Percentiles rank a stretch among this genome's conserved stretches.
phyloP scores from a whole-genome alignment of 2,797 vertebrate species.

The Ciconia nigra region DNA sequence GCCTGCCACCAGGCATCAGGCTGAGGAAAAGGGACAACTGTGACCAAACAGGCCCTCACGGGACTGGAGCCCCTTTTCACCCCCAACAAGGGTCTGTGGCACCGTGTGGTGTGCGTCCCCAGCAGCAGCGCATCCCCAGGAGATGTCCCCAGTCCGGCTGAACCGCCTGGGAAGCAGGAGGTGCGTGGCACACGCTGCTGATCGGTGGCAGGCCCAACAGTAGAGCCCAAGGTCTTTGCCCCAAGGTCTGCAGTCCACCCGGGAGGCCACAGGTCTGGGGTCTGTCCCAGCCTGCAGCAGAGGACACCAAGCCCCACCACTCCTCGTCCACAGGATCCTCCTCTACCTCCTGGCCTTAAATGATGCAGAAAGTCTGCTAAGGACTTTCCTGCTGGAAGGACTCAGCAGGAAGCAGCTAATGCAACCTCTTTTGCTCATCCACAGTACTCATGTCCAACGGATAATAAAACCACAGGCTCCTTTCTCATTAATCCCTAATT shows the following conservation, averaged over 20 bases:
- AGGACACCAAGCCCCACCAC: background rate
- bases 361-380: background rate
- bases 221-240: background rate
- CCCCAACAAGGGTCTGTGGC: background rate
- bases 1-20: background rate
- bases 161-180: background rate
- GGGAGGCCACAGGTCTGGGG: background rate
- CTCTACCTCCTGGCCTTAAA: background rate
- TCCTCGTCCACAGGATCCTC: background rate
- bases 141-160: background rate
- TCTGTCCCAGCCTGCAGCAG: background rate
- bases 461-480: conserved; percentile 44
- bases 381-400: background rate
- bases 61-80: background rate
- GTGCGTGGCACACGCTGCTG: accelerated
- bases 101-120: background rate
- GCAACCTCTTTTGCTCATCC: conserved; percentile 13
- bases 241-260: background rate
- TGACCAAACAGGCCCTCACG: too few relatives aligned
- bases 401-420: conserved; percentile 26
- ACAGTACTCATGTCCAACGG: background rate
- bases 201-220: background rate
- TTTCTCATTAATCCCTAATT: conserved; percentile 48
- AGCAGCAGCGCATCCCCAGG: background rate
- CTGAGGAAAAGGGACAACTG: background rate